phyloP scores from a whole-genome alignment of 2,797 vertebrate genomes.

The Gallinago nigripennis region DNA sequence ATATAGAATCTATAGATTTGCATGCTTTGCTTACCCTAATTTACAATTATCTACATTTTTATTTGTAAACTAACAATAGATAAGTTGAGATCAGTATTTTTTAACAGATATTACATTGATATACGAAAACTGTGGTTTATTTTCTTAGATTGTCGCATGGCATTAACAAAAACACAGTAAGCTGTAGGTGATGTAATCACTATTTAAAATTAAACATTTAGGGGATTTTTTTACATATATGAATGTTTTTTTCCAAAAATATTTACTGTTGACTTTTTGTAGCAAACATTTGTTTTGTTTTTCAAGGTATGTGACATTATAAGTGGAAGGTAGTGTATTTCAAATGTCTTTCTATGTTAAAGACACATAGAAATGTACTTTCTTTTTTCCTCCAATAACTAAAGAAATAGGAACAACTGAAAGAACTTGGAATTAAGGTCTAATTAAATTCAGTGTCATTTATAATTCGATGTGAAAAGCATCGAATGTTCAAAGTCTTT shows the following conservation, averaged over 20 bases:
- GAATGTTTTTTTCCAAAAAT: neutral
- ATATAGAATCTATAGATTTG: conserved; percentile 93
- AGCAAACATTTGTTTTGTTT: conserved; percentile 39
- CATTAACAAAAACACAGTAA: conserved; percentile 78
- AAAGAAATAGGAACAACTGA: neutral
- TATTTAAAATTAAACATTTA: conserved; percentile 37
- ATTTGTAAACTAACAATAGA: conserved; percentile 97
- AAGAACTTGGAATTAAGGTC: neutral
- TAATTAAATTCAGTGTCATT: neutral
- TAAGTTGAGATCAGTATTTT: conserved; percentile 88
- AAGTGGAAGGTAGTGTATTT: conserved; percentile 58
- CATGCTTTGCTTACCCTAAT: conserved; percentile 99
- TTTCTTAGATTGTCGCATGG: conserved; percentile 89
- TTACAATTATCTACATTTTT: conserved; percentile 79
- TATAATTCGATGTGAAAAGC: neutral
- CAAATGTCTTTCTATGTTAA: neutral
- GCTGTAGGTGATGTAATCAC: conserved; percentile 56
- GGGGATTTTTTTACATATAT: conserved; percentile 3
- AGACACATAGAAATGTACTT: neutral
- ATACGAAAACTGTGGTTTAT: conserved; percentile 73
- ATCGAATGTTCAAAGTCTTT: too few species aligned
- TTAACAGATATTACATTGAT: conserved; percentile 82
- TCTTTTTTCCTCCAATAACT: neutral
- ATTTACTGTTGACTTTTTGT: conserved; percentile 20
- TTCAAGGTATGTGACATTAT: conserved; percentile 77